Evolutionary conservation across 2,888 invertebrate genomes (phyloP).

Genomic region (Acanthosoma haemorrhoidale): DNA sequence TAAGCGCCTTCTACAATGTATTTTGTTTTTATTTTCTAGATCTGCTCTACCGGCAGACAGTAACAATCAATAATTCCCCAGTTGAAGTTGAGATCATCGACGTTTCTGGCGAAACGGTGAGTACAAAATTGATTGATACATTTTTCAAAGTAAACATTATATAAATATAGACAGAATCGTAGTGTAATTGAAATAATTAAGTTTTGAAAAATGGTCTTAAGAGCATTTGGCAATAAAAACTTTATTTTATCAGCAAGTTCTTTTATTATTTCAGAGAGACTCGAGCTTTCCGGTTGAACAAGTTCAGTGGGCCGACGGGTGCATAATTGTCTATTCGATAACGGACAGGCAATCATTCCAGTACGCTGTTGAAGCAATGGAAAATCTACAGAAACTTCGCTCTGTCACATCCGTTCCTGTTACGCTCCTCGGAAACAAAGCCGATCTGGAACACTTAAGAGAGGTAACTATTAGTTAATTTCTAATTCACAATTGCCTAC

Average conservation of each 20-base stretch:
- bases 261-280: constrained; percentile 46
- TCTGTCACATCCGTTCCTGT: constrained; percentile 54
- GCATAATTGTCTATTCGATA: constrained; percentile 70
- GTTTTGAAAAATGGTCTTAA: no score
- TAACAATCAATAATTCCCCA: constrained; percentile 64
- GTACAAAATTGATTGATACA: constrained; percentile 41
- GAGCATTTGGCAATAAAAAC: no score
- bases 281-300: constrained; percentile 52
- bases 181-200: no score
- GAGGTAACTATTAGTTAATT: constrained; percentile 50
- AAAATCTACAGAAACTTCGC: constrained; percentile 54
- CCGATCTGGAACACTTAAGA: constrained; percentile 70
- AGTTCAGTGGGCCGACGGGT: constrained; percentile 74
- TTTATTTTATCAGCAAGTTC: not conserved
- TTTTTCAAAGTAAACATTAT: not conserved
- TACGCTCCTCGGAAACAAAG: constrained; percentile 71
- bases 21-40: constrained; percentile 53
- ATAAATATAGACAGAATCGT: not conserved
- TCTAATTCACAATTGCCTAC: not conserved
- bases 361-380: constrained; percentile 60
- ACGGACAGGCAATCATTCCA: constrained; percentile 65
- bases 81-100: constrained; percentile 74
- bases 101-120: constrained; percentile 65
- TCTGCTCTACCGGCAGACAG: constrained; percentile 68
- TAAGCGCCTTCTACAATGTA: not conserved